Evolutionary conservation across 2,888 invertebrate genomes (phyloP).

Genomic region (Meandrusa payeni): DNA sequence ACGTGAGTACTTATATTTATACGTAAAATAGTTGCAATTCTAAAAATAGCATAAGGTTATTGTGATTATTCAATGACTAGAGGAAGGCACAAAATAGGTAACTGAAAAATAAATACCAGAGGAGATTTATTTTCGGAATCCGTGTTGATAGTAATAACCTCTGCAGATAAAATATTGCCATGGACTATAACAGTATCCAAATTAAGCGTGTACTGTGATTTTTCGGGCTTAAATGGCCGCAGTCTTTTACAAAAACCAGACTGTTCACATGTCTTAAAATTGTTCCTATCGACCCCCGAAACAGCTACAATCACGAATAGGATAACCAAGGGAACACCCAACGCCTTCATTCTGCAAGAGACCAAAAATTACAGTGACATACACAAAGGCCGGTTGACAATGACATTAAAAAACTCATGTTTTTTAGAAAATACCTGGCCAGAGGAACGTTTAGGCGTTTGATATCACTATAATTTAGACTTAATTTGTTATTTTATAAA

Average conservation of each 20-base stretch:
- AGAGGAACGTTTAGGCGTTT: constrained; percentile 6
- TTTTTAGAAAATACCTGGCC: constrained; percentile 26
- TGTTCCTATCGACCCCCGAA: constrained; percentile 89
- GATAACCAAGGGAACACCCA: constrained; percentile 51
- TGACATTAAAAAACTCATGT: constrained; percentile 15
- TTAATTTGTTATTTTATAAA: constrained; percentile 33
- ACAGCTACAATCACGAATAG: constrained; percentile 43
- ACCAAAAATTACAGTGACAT: constrained; percentile 3
- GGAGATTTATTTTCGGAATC: constrained; percentile 55
- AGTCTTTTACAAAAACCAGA: constrained; percentile 96
- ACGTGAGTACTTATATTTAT: too few species aligned
- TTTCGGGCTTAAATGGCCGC: constrained; percentile 86
- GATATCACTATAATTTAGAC: constrained; percentile 19
- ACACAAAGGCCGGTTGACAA: constrained; percentile 44
- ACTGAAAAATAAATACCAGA: too few species aligned
- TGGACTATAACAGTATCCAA: constrained; percentile 84
- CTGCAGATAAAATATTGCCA: constrained; percentile 84
- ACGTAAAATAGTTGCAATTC: too few species aligned
- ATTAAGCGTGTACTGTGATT: constrained; percentile 86
- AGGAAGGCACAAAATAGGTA: too few species aligned
- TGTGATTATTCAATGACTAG: too few species aligned
- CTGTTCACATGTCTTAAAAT: constrained; percentile 97
- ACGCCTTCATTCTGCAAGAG: constrained; percentile 62
- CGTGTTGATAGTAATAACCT: constrained; percentile 83
- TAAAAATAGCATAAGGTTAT: too few species aligned